Evolutionary conservation across 2,888 invertebrate genomes (phyloP), one percentile per base, ranked within the genome.

Genomic region (Hydriomena furcata): DNA sequence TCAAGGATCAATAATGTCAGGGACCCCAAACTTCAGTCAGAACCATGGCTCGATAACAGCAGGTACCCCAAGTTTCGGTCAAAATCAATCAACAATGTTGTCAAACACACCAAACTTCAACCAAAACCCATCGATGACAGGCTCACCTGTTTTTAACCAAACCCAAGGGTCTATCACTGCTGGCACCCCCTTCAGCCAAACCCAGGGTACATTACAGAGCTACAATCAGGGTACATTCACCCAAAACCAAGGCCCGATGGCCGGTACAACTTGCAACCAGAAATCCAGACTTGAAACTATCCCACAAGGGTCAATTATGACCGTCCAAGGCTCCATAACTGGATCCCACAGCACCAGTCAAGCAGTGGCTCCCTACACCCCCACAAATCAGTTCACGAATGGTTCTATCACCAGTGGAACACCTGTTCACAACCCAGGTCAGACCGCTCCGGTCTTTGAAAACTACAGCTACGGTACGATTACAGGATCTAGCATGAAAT

Each of bases 271-370:
- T 2, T 40, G 36, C 12, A 57, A 52, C 23, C 57, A 57, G 24
- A 84, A 82, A 58, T 81, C 77, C 0, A 68, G 72, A 1, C 52
- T 87, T 10, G 84, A 86, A 61, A 86, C 88, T 0, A 87, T 89
- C 58, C 84, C 85, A 0, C 87, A 88, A 52, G 86, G 87, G 1
- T 78, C 71, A 8, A 69, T 85, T 13, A 83, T 84, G 69, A 72
- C 71, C 0, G 66, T 59, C 0, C 73, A 75, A 48, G 82, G 82
- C 0, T 76, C 66, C 7, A 61, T 53, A 30, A 58, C 66, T 17
- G 2, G 17, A 3, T 17, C 17, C 17, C 17, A 3, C 1, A 24
- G 4, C 1, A 34, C 13, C 1, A 59, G 52, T 0, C 67, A 66
- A 42, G 66, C 63, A 0, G 58, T 50, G 1, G 58, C 66, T 1